Conservation (phyloP, 2,888 invertebrate genomes). For the Ferrisia virgata region DNA sequence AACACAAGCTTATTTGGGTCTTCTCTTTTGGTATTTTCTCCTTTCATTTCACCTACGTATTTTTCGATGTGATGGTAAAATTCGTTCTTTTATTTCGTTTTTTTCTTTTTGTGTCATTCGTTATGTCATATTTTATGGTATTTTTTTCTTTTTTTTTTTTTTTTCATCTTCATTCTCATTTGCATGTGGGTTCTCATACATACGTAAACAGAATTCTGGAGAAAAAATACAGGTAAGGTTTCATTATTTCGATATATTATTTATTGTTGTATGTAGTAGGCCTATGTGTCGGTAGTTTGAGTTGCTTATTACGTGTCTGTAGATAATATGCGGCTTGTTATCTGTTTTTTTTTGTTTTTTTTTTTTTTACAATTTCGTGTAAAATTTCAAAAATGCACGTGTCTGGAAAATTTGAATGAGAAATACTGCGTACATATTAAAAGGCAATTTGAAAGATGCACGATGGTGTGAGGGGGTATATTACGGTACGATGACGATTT, state of each 20-base stretch:
- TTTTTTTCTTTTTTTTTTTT: constrained; percentile 49
- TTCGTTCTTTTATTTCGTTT: constrained; percentile 13
- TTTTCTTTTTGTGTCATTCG: constrained; percentile 43
- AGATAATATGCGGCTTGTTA: too few relatives aligned
- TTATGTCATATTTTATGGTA: constrained; percentile 41
- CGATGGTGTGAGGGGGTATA: neutral
- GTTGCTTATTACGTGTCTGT: neutral
- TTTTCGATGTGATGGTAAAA: too few relatives aligned
- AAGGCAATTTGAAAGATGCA: neutral
- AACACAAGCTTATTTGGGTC: too few relatives aligned
- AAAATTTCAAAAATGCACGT: neutral
- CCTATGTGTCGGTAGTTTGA: neutral
- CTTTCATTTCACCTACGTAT: too few relatives aligned
- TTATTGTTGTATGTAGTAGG: neutral
- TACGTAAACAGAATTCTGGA: constrained; percentile 48
- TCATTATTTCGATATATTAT: neutral
- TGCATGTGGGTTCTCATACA: constrained; percentile 46
- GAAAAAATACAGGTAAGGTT: constrained; percentile 47
- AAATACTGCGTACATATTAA: neutral
- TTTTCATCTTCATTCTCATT: constrained; percentile 50
- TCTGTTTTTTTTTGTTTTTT: neutral
- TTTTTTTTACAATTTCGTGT: neutral
- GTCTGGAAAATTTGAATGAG: neutral
- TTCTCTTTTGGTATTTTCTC: too few relatives aligned
- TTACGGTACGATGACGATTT: neutral